Percentiles rank a stretch among this genome's conserved stretches.
phyloP scores from a whole-genome alignment of 2,888 invertebrate genomes.

The Scaptomyza tumidula region DNA sequence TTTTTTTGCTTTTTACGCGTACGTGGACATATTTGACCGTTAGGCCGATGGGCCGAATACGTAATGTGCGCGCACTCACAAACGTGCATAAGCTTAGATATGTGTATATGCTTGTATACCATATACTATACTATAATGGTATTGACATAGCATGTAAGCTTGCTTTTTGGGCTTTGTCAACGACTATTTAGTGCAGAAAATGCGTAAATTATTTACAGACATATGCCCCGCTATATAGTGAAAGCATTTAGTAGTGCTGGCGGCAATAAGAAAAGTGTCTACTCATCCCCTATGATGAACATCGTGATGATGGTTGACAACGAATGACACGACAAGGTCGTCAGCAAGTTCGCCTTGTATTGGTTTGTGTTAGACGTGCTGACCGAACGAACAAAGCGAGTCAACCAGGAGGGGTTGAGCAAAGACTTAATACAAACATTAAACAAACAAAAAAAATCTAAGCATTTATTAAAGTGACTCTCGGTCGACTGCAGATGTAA shows the following conservation, averaged over 20 bases:
- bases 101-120: conserved; percentile 4
- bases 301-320: conserved; percentile 18
- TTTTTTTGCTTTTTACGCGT: conserved; percentile 54
- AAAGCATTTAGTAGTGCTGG: conserved; percentile 48
- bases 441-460: conserved; percentile 77
- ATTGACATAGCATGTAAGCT: conserved; percentile 37
- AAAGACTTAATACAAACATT: conserved; percentile 65
- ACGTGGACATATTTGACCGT: conserved; percentile 63
- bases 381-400: conserved; percentile 7
- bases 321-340: conserved; percentile 61
- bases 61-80: conserved; percentile 29
- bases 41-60: conserved; percentile 40
- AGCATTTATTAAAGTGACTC: conserved; percentile 69
- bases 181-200: conserved; percentile 74
- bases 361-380: conserved; percentile 18
- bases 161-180: conserved; percentile 55
- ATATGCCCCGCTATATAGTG: conserved; percentile 23
- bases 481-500: conserved; percentile 27
- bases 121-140: neutral
- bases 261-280: conserved; percentile 24
- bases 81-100: neutral
- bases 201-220: conserved; percentile 68
- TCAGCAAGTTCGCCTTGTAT: conserved; percentile 54
- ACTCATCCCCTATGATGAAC: conserved; percentile 32
- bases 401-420: neutral